A percentile compares a stretch with the other conserved stretches of the same genome.
Evolutionary conservation across 2,797 vertebrate genomes (phyloP).

Genomic region (Eidolon dupreanum): DNA sequence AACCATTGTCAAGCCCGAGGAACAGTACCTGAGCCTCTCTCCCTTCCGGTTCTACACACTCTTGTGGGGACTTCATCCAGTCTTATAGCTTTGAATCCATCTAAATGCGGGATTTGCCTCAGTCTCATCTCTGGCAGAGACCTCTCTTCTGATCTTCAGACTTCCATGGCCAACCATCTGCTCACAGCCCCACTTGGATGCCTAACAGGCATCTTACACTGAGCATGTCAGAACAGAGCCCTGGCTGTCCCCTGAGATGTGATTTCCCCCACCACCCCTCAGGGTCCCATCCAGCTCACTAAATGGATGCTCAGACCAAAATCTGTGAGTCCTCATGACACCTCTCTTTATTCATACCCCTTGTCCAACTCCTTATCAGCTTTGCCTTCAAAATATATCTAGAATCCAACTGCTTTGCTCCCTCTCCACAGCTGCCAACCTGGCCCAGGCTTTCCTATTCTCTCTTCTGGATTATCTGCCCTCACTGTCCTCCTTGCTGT

Average conservation of each 20-base stretch:
- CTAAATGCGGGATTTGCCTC: neutral
- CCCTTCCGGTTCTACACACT: neutral
- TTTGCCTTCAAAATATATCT: neutral
- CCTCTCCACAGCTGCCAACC: neutral
- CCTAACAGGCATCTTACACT: neutral
- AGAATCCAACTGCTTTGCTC: neutral
- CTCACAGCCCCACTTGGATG: neutral
- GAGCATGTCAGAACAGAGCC: neutral
- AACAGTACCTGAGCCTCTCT: neutral
- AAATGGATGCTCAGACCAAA: neutral
- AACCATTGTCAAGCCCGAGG: neutral
- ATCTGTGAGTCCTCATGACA: neutral
- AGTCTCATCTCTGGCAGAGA: neutral
- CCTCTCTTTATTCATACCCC: neutral
- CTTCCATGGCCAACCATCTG: neutral
- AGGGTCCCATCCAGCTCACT: neutral
- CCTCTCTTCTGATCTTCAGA: neutral
- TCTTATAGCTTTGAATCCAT: neutral
- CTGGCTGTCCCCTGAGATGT: neutral
- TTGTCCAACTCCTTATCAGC: neutral
- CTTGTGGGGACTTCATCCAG: neutral
- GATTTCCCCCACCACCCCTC: neutral
- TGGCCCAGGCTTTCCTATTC: neutral
- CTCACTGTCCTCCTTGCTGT: neutral
- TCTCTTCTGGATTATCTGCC: neutral